Percentiles rank a stretch among this genome's conserved stretches.
Conservation (phyloP, 2,888 invertebrate genomes). For the Meiosimyza platycephala region DNA sequence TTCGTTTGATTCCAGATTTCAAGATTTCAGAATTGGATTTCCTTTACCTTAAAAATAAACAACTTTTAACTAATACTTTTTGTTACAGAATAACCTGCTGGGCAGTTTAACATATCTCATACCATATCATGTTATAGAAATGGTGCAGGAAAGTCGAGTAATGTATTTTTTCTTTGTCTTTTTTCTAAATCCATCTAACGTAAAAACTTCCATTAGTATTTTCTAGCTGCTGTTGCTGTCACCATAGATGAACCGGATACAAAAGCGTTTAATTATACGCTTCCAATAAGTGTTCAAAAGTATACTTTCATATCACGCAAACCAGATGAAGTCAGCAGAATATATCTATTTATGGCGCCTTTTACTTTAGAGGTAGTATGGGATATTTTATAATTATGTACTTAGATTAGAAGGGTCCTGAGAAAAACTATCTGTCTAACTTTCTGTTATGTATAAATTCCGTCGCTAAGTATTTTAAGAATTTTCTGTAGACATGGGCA, state of each 20-base stretch:
- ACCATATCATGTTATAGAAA: conserved; percentile 56
- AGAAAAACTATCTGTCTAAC: neutral
- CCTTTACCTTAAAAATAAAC: neutral
- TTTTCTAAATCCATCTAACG: neutral
- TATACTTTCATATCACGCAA: conserved; percentile 84
- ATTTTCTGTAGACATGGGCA: conserved; percentile 80
- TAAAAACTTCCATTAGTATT: conserved; percentile 48
- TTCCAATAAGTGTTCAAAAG: conserved; percentile 80
- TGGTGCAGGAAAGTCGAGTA: conserved; percentile 56
- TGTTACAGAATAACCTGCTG: conserved; percentile 52
- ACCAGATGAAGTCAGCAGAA: conserved; percentile 84
- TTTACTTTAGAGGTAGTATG: conserved; percentile 76
- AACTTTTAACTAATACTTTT: neutral
- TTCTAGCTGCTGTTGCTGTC: conserved; percentile 63
- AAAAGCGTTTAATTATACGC: conserved; percentile 79
- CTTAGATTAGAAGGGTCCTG: neutral
- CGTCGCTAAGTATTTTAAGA: too few relatives aligned
- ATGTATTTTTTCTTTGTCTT: conserved; percentile 17
- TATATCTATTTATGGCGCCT: conserved; percentile 85
- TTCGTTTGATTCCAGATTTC: neutral
- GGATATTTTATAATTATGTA: neutral
- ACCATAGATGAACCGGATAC: conserved; percentile 62
- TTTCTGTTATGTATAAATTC: too few relatives aligned
- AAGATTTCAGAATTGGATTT: neutral
- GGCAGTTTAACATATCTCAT: conserved; percentile 61